Conservation (phyloP, 2,113 vertebrate species). For the Meles meles region DNA sequence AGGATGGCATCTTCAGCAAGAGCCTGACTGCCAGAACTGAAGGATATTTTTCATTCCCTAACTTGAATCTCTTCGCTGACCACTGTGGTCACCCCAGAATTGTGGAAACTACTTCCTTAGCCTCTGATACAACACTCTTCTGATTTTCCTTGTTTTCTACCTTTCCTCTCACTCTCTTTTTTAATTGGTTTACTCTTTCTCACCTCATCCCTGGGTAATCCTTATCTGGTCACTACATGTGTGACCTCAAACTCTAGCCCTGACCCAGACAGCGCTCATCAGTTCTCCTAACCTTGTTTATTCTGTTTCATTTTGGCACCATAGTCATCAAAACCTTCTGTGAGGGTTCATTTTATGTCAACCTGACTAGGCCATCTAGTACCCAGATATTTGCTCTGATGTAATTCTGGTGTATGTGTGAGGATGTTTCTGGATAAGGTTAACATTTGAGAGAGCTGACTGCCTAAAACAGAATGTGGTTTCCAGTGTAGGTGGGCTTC, state of each 20-base stretch:
- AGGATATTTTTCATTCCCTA: not conserved
- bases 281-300: not conserved
- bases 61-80: not conserved
- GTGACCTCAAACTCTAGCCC: not conserved
- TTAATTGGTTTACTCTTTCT: not conserved
- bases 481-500: too few species aligned
- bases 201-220: not conserved
- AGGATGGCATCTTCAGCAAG: rapidly evolving
- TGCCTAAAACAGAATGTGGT: not conserved
- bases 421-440: not conserved
- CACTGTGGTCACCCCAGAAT: not conserved
- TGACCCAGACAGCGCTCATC: not conserved
- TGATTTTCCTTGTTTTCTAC: not conserved
- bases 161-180: not conserved
- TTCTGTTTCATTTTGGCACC: not conserved
- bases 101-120: not conserved
- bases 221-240: not conserved
- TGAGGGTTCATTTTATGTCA: not conserved
- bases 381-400: not conserved
- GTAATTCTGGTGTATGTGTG: not conserved
- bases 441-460: not conserved
- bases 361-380: not conserved
- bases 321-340: not conserved
- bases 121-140: not conserved
- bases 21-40: too few species aligned